Base-by-base conservation (phyloP, 2,113 vertebrate genomes). In the Gobio gobio region DNA sequence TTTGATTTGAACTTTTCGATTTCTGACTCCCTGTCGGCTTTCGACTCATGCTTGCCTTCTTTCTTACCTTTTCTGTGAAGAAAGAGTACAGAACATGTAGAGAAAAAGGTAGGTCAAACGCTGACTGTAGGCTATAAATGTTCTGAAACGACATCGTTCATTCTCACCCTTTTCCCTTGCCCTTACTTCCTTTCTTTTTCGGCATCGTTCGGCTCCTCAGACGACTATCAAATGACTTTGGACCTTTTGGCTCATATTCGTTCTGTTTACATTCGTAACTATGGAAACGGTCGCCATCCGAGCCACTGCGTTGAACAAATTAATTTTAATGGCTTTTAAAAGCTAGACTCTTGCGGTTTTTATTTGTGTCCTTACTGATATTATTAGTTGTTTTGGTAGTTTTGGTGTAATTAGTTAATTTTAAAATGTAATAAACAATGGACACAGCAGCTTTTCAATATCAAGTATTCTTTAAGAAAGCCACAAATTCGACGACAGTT, bases 1-100 rank as follows among this genome's bases (percentile, higher is more conserved):
- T 88, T 95, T 13, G 91, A 93, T 75, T 94, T 95, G 16, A 93
- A 94, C 88, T 92, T 94, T 5, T 96, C 95, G 2, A 91, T 22
- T 16, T 95, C 94, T 0, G 90, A 85, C 72, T 95, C 94, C 45
- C 87, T 92, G 56, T 93, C 92, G 5, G 36, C 40, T 78, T 91
- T 95, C 0, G 83, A 75, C 26, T 92, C 93, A 5, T 81, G 87
- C 43, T 92, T 94, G 7, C 36, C 92, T 16, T 91, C 86, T 7
- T 94, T 95, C 90, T 93, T 89, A 12, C 72, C 81, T 87, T 94
- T 95, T 59, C 93, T 95, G 85, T 1, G 47, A 26, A 83, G 24
- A 86, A 49, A n/a, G 22, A 7, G 36, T 49, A 24, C 14, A 74
- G n/a, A 70, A 13, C 9, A 40, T 14, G 20, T 4, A 64, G 20